Conservation (phyloP, 2,888 invertebrate species). For the Erebia epiphron region DNA sequence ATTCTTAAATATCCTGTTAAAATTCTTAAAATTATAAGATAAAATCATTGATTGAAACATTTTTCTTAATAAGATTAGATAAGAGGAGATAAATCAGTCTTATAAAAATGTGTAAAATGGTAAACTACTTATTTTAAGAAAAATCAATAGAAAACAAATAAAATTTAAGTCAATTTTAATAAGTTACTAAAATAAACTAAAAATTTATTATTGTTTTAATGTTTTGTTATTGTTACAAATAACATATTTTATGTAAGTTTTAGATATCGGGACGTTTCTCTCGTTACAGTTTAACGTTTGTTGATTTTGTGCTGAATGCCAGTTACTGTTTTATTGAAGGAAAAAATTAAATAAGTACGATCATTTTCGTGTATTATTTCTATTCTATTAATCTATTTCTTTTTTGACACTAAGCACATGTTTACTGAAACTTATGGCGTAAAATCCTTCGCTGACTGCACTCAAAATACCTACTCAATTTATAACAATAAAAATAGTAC, state of each 20-base stretch:
- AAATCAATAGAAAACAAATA: constrained; percentile 34
- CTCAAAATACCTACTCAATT: no score
- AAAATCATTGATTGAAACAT: constrained; percentile 12
- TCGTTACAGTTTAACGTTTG: constrained; percentile 51
- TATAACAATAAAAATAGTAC: no score
- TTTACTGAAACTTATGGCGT: neutral
- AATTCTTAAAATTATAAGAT: constrained; percentile 23
- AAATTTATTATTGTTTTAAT: constrained; percentile 39
- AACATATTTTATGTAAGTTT: constrained; percentile 51
- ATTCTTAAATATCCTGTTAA: constrained; percentile 21
- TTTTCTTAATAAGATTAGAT: constrained; percentile 10
- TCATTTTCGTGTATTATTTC: constrained; percentile 17
- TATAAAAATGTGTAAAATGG: neutral
- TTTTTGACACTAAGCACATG: neutral
- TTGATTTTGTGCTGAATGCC: constrained; percentile 70
- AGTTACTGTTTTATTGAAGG: constrained; percentile 63
- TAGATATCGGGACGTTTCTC: constrained; percentile 56
- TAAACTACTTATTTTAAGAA: constrained; percentile 12
- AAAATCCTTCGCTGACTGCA: no score
- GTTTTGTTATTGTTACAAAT: constrained; percentile 55
- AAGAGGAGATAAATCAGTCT: constrained; percentile 16
- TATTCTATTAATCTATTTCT: no score
- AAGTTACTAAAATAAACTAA: constrained; percentile 41
- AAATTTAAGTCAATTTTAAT: constrained; percentile 67
- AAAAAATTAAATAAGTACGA: constrained; percentile 50